phyloP scores from a whole-genome alignment of 53 echinoderm and acorn worm genomes.

The Holothuria leucospilota region DNA sequence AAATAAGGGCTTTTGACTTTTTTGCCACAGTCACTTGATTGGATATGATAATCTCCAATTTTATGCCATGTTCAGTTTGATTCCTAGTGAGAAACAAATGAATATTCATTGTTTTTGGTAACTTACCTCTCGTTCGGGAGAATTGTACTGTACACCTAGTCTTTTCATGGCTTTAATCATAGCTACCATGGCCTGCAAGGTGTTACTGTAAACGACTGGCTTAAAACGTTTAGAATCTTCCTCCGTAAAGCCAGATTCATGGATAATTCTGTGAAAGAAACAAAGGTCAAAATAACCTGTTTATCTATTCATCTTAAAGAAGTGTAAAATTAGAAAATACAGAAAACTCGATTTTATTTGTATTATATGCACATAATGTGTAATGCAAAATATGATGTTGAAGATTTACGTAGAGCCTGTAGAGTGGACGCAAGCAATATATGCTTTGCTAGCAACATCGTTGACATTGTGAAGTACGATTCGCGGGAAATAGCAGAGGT shows the following conservation, averaged over 20 bases:
- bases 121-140: conserved; percentile 83
- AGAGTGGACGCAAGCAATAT: too few species aligned
- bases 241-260: conserved; percentile 90
- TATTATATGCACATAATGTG: too few species aligned
- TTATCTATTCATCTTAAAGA: background rate
- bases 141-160: conserved; percentile 72
- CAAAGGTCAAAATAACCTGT: background rate
- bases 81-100: too few species aligned
- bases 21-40: too few species aligned
- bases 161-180: conserved; percentile 91
- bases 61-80: too few species aligned
- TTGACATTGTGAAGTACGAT: too few species aligned
- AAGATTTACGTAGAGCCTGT: too few species aligned
- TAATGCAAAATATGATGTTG: too few species aligned
- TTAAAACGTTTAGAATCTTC: conserved; percentile 87
- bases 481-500: too few species aligned
- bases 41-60: too few species aligned
- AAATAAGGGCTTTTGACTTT: too few species aligned
- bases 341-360: background rate
- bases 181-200: conserved; percentile 94
- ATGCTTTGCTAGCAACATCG: too few species aligned
- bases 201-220: conserved; percentile 97
- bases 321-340: background rate
- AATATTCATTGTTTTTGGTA: background rate
- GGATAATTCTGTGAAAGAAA: conserved; percentile 83